A percentile compares a stretch with the other conserved stretches of the same genome.
phyloP scores from a whole-genome alignment of 2,888 invertebrate genomes.

The Napeogenes sylphis region DNA sequence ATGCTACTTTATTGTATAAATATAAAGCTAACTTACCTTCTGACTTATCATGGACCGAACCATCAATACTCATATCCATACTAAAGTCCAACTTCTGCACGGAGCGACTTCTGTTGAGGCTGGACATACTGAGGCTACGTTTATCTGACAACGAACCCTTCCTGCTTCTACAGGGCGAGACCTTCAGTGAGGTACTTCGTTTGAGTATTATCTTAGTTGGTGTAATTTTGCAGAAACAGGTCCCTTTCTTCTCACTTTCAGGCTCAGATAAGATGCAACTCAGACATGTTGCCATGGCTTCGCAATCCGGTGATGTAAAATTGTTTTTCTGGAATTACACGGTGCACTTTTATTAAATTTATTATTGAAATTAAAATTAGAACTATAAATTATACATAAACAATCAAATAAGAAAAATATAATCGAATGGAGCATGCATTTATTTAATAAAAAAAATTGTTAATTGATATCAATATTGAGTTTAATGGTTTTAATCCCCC shows the following conservation, averaged over 20 bases:
- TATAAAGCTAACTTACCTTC: slow-evolving; percentile 41
- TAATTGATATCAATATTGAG: no score
- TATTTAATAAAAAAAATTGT: no score
- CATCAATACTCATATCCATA: slow-evolving; percentile 75
- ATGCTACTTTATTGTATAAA: background rate
- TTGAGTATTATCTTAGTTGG: slow-evolving; percentile 53
- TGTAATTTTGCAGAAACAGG: slow-evolving; percentile 57
- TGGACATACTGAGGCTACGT: slow-evolving; percentile 65
- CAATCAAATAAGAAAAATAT: no score
- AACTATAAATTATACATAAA: background rate
- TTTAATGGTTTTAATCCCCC: no score
- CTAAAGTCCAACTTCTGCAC: slow-evolving; percentile 74
- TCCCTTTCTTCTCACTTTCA: slow-evolving; percentile 45
- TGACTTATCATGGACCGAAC: slow-evolving; percentile 59
- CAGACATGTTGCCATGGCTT: slow-evolving; percentile 63
- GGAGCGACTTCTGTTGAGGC: slow-evolving; percentile 65
- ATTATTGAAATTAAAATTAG: background rate
- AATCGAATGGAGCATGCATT: no score
- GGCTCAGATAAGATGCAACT: slow-evolving; percentile 52
- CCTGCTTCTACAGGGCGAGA: slow-evolving; percentile 53
- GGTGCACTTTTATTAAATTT: background rate
- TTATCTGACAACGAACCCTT: slow-evolving; percentile 56
- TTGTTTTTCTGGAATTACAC: slow-evolving; percentile 58
- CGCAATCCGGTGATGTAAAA: slow-evolving; percentile 64
- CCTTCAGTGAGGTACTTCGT: slow-evolving; percentile 62